Base-by-base conservation (phyloP, 2,888 invertebrate genomes). In the Drosophila subquinaria region DNA sequence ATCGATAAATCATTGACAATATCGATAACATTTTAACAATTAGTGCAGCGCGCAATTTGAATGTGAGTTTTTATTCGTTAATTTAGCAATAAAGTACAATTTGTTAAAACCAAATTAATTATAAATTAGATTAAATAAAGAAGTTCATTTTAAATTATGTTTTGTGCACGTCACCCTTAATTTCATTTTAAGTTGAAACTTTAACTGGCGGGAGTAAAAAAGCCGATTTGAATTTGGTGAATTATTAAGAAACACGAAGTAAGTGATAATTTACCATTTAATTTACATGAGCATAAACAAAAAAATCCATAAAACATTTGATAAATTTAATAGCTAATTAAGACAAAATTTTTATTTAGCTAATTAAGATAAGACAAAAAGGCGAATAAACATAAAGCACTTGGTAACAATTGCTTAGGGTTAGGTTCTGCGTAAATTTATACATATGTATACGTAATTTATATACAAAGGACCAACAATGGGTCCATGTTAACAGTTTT, bases 341-440 rank as follows among this genome's bases (percentile, higher is more conserved):
- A 71, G 70, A 76, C 55, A 67, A 72, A 71, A 71, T 43, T 56
- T 76, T 43, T 53, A 48, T 76, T 52, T 73, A 73, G 76, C 79
- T 82, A 80, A 73, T 81, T 71, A 69, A 69, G 71, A 69, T 64
- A 65, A 52, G 76, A 77, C 52, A 63, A 67, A 83, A 84, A 82
- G 81, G 81, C 85, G 77, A 62, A 77, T 61, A 61, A 83, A 83
- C 74, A 63, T 87, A 84, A 84, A 84, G 88, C 88, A 84, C 85
- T 84, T 70, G 84, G 70, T 78, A 82, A 87, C 82, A 87, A 87
- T 84, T 84, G 88, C 88, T 84, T 84, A 78, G 82, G 79, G 75
- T 80, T 74, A 77, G 65, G 52, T 73, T 64, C 15, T 66, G 57
- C 64, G 71, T 69, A 55, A 67, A 65, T 79, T 43, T 59, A 56